Evolutionary conservation across 2,888 invertebrate species (phyloP).

Genomic region (Labia minor): DNA sequence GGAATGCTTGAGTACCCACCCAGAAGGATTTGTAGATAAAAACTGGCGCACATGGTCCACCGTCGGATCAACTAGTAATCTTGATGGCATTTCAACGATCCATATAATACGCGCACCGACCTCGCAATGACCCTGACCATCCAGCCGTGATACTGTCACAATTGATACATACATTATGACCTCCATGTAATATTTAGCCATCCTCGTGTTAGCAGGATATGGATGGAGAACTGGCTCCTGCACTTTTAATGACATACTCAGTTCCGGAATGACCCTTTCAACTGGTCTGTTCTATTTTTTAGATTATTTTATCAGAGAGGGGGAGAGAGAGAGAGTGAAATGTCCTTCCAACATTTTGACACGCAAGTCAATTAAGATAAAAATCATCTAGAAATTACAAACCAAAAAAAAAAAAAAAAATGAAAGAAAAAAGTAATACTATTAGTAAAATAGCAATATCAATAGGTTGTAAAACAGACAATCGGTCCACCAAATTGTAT

Average conservation of each 20-base stretch:
- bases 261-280: background rate
- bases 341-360: conserved; percentile 3
- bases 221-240: background rate
- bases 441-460: too few species aligned
- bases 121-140: conserved; percentile 13
- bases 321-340: too few species aligned
- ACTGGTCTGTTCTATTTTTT: background rate
- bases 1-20: background rate
- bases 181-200: background rate
- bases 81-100: background rate
- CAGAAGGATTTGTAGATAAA: background rate
- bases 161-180: conserved; percentile 13
- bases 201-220: conserved; percentile 7
- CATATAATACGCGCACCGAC: background rate
- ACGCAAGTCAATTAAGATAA: conserved; percentile 1
- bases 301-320: background rate
- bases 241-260: background rate
- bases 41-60: background rate
- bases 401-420: background rate
- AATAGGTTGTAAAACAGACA: too few species aligned
- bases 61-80: background rate
- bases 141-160: conserved; percentile 7
- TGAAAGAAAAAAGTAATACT: too few species aligned
- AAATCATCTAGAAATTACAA: background rate
- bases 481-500: too few species aligned